Evolutionary conservation across 2,888 invertebrate genomes (phyloP).

Genomic region (Dendrolimus houi): DNA sequence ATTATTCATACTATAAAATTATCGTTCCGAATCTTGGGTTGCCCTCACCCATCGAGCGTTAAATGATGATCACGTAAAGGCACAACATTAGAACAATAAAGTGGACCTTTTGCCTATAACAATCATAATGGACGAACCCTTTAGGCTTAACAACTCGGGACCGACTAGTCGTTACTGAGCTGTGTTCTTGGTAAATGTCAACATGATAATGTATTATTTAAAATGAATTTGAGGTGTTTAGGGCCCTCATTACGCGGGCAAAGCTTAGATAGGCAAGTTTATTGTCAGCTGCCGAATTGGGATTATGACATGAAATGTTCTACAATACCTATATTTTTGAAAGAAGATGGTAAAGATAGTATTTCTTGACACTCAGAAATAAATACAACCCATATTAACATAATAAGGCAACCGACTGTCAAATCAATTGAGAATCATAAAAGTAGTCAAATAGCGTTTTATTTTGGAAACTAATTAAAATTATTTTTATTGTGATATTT

Average conservation of each 20-base stretch:
- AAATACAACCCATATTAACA: too few species aligned
- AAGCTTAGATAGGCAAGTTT: constrained; percentile 1
- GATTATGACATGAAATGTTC: not conserved
- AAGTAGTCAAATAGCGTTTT: too few species aligned
- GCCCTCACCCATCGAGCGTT: constrained; percentile 31
- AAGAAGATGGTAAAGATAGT: too few species aligned
- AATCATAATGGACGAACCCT: constrained; percentile 62
- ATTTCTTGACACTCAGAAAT: too few species aligned
- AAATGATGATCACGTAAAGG: constrained; percentile 58
- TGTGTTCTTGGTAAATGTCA: constrained; percentile 34
- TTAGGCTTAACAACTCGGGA: constrained; percentile 46
- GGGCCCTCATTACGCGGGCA: constrained; percentile 13
- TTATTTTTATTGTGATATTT: too few species aligned
- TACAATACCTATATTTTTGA: not conserved
- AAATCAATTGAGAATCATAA: too few species aligned
- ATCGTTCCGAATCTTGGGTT: constrained; percentile 23
- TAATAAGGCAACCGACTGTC: too few species aligned
- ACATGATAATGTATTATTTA: constrained; percentile 42
- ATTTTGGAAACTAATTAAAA: too few species aligned
- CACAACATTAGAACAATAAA: constrained; percentile 60
- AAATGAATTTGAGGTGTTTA: constrained; percentile 25
- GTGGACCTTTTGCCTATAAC: constrained; percentile 56
- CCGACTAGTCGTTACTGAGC: constrained; percentile 35
- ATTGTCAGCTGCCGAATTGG: not conserved
- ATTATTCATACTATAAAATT: constrained; percentile 7